These are phyloP conservation scores for Acinonyx jubatus DNA, from an alignment of 2,113 vertebrate genomes.

Conservation along the genomic window DNA sequence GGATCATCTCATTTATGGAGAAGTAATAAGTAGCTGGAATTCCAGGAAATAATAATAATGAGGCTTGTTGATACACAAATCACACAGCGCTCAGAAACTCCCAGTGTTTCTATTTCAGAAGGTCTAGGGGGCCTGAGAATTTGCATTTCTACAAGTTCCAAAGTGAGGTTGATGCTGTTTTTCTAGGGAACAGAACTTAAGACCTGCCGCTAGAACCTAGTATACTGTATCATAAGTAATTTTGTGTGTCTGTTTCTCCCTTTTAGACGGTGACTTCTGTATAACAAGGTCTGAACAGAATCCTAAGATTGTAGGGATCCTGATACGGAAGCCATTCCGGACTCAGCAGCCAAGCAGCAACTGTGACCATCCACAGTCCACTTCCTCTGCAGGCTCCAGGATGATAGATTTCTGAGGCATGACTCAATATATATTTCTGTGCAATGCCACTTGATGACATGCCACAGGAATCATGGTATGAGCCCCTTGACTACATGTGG, in stretches of 20 bases:
- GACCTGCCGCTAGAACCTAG: neutral
- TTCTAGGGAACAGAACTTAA: neutral
- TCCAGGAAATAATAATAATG: neutral
- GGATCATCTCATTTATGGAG: neutral
- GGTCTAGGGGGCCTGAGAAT: neutral
- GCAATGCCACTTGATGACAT: neutral
- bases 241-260: neutral
- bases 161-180: neutral
- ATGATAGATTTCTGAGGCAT: neutral
- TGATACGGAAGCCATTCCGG: neutral
- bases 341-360: neutral
- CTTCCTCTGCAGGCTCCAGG: neutral
- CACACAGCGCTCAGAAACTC: neutral
- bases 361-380: neutral
- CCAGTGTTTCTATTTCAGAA: neutral
- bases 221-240: neutral
- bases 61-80: neutral
- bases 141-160: neutral
- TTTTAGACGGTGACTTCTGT: neutral
- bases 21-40: neutral
- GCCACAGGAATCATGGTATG: constrained; percentile 26
- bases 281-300: neutral
- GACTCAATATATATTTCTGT: constrained; percentile 44
- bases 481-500: neutral
- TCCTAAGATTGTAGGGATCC: neutral